Conservation (phyloP, 1,140 invertebrate genomes). For the Drosophila kepulauana region DNA sequence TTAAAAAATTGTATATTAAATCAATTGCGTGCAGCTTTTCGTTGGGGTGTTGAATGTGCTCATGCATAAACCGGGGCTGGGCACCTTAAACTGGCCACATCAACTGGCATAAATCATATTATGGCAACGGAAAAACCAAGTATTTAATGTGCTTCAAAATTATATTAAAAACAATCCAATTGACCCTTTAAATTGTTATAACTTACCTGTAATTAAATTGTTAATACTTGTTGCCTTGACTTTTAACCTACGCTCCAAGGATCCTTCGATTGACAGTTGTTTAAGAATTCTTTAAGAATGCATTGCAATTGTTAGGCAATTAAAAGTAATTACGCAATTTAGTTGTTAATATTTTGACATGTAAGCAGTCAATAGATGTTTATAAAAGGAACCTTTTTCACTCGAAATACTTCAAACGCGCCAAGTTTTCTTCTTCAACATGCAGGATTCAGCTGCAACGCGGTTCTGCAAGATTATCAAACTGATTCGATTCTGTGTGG, state of each 20-base stretch:
- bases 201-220: neutral
- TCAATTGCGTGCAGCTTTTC: slow-evolving; percentile 79
- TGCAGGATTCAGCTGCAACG: slow-evolving; percentile 26
- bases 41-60: slow-evolving; percentile 67
- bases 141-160: slow-evolving; percentile 19
- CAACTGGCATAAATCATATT: slow-evolving; percentile 47
- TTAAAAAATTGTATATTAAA: slow-evolving; percentile 83
- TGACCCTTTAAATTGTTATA: slow-evolving; percentile 4
- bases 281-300: neutral
- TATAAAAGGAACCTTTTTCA: slow-evolving; percentile 40
- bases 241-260: neutral
- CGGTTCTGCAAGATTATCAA: slow-evolving; percentile 45
- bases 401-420: neutral
- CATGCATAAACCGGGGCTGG: slow-evolving; percentile 62
- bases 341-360: slow-evolving; percentile 67
- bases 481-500: slow-evolving; percentile 54
- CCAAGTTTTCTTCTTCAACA: neutral
- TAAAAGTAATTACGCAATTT: slow-evolving; percentile 41
- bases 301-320: neutral
- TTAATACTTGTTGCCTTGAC: neutral
- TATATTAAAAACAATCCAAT: slow-evolving; percentile 19
- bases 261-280: neutral
- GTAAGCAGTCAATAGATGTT: neutral
- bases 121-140: slow-evolving; percentile 11
- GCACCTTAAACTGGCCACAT: slow-evolving; percentile 12